Conservation (phyloP, 2,888 invertebrate species). For the Nomada hirtipes region DNA sequence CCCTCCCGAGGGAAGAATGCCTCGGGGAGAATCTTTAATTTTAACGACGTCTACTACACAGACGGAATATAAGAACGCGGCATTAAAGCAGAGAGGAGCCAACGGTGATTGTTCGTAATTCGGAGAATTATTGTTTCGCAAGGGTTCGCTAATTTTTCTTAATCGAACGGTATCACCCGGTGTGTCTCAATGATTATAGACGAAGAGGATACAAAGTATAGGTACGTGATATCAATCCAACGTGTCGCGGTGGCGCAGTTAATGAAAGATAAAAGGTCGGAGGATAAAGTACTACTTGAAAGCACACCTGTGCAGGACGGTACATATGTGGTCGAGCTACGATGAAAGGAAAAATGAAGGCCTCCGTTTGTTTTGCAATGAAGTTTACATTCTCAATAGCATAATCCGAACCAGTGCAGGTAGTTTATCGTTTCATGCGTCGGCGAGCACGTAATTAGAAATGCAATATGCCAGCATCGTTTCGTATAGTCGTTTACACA, state of each 20-base stretch:
- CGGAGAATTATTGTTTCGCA: too few species aligned
- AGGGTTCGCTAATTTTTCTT: too few species aligned
- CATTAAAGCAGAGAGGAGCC: not conserved
- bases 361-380: not conserved
- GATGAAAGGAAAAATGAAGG: not conserved
- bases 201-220: not conserved
- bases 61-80: not conserved
- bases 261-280: slow-evolving; percentile 17
- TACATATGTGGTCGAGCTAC: not conserved
- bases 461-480: slow-evolving; percentile 23
- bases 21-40: slow-evolving; percentile 8
- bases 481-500: slow-evolving; percentile 35
- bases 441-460: slow-evolving; percentile 28
- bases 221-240: not conserved
- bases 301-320: not conserved
- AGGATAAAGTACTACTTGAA: slow-evolving; percentile 2
- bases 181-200: not conserved
- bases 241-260: not conserved
- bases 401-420: not conserved
- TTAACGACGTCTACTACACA: not conserved
- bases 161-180: too few species aligned
- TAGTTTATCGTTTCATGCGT: not conserved
- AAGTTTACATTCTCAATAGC: not conserved
- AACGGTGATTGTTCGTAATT: not conserved
- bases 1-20: not conserved